Evolutionary conservation across 1,140 invertebrate species (phyloP).

Genomic region (Camponotus pennsylvanicus): DNA sequence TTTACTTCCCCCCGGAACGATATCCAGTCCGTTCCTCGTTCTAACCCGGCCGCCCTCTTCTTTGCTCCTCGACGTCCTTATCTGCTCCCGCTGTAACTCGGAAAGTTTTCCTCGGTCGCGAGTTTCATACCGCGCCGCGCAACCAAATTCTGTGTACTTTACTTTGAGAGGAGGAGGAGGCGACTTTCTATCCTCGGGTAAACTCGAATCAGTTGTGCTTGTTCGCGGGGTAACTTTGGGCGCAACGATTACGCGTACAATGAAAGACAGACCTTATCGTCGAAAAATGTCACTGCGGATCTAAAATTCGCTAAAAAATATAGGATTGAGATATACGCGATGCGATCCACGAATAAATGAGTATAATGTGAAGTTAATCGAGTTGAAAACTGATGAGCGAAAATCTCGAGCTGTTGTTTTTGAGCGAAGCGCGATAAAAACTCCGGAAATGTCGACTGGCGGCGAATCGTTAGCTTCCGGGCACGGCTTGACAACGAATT

Average conservation of each 20-base stretch:
- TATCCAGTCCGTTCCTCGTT: constrained; percentile 19
- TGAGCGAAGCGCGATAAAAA: constrained; percentile 59
- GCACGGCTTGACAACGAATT: constrained; percentile 12
- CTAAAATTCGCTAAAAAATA: neutral
- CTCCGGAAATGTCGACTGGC: constrained; percentile 41
- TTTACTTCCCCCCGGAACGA: constrained; percentile 22
- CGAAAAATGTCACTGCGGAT: neutral
- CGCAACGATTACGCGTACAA: constrained; percentile 43
- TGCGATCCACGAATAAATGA: neutral
- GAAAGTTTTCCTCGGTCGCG: constrained; percentile 57
- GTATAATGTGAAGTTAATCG: neutral
- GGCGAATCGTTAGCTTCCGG: neutral
- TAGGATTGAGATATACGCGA: neutral
- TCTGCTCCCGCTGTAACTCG: constrained; percentile 33
- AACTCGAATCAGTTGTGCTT: constrained; percentile 44
- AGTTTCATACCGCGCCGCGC: constrained; percentile 33
- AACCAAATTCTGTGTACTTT: constrained; percentile 50
- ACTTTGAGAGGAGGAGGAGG: neutral
- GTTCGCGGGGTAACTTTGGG: constrained; percentile 32
- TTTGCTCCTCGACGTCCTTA: constrained; percentile 44
- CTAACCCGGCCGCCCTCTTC: constrained; percentile 1
- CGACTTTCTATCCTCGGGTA: constrained; percentile 44
- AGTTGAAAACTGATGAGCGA: neutral
- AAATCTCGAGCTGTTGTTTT: constrained; percentile 12
- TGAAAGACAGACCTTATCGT: neutral